Evolutionary conservation across 2,888 invertebrate species (phyloP).

Genomic region (Lymantria monacha): DNA sequence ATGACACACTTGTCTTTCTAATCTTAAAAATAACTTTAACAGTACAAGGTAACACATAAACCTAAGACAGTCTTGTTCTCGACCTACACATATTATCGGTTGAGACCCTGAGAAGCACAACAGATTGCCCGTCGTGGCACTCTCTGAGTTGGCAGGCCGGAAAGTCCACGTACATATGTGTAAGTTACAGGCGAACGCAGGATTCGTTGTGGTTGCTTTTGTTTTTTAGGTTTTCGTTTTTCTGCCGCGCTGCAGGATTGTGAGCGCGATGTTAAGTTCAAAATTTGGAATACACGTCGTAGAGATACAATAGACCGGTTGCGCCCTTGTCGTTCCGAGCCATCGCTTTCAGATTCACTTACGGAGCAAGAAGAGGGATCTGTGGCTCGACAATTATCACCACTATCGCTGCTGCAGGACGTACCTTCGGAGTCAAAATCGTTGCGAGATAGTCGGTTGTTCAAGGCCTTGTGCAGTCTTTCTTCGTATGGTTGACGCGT

Average conservation of each 20-base stretch:
- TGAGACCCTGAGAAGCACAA: slow-evolving; percentile 58
- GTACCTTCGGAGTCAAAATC: slow-evolving; percentile 69
- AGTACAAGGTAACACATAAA: not conserved
- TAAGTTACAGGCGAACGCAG: slow-evolving; percentile 89
- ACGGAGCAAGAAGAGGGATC: slow-evolving; percentile 78
- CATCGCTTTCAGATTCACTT: slow-evolving; percentile 85
- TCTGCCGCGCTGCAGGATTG: slow-evolving; percentile 83
- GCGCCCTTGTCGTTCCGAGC: slow-evolving; percentile 75
- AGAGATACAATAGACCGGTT: slow-evolving; percentile 85
- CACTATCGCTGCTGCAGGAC: slow-evolving; percentile 74
- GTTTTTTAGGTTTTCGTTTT: slow-evolving; percentile 78
- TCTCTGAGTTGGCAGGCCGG: slow-evolving; percentile 91
- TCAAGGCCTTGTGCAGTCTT: slow-evolving; percentile 85
- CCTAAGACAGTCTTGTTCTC: slow-evolving; percentile 74
- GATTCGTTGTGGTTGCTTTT: slow-evolving; percentile 87
- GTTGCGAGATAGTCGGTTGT: slow-evolving; percentile 82
- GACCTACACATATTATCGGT: slow-evolving; percentile 62
- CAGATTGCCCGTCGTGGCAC: slow-evolving; percentile 84
- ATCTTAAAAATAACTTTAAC: too few relatives aligned
- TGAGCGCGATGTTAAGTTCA: slow-evolving; percentile 84
- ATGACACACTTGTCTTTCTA: not conserved
- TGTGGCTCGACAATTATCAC: slow-evolving; percentile 59
- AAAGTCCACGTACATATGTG: slow-evolving; percentile 90
- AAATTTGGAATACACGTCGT: slow-evolving; percentile 87
- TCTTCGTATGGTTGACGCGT: slow-evolving; percentile 82